These are phyloP conservation scores for Caranx melampygus DNA, from an alignment of 2,113 vertebrate genomes.

Conservation along the genomic window DNA sequence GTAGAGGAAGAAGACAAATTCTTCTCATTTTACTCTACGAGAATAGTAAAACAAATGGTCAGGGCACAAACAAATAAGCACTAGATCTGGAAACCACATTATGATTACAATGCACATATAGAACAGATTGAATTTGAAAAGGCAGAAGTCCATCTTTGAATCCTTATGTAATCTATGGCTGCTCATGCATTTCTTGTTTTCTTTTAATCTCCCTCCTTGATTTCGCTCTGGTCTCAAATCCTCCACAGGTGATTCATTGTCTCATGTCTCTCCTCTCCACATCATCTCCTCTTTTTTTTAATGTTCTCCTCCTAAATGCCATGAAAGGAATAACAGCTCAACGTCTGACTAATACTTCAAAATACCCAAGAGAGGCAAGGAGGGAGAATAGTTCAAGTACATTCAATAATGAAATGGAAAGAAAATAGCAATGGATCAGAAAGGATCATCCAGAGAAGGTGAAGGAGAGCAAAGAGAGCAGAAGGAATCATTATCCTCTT, in stretches of 20 bases:
- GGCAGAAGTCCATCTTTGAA: not conserved
- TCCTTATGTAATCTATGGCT: not conserved
- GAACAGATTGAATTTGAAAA: not conserved
- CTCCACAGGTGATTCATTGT: conserved; percentile 29
- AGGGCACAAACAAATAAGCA: not conserved
- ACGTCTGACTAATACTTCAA: conserved; percentile 31
- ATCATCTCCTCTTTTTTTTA: conserved; percentile 21
- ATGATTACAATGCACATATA: not conserved
- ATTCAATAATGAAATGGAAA: not conserved
- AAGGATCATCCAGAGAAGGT: conserved; percentile 15
- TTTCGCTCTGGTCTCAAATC: conserved; percentile 14
- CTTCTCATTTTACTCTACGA: not conserved
- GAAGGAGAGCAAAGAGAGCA: conserved; percentile 25
- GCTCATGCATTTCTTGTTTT: not conserved
- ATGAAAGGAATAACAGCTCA: conserved; percentile 35
- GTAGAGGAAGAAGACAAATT: not conserved
- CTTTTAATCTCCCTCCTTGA: not conserved
- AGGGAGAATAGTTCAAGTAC: conserved; percentile 9
- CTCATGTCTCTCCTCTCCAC: conserved; percentile 1
- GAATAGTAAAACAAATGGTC: not conserved
- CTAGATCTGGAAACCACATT: not conserved
- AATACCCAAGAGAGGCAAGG: not conserved
- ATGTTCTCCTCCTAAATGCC: not conserved
- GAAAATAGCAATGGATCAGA: conserved; percentile 10
- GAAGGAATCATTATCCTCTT: conserved; percentile 48